phyloP scores from a whole-genome alignment of 2,888 invertebrate species.

The Synergus gifuensis region DNA sequence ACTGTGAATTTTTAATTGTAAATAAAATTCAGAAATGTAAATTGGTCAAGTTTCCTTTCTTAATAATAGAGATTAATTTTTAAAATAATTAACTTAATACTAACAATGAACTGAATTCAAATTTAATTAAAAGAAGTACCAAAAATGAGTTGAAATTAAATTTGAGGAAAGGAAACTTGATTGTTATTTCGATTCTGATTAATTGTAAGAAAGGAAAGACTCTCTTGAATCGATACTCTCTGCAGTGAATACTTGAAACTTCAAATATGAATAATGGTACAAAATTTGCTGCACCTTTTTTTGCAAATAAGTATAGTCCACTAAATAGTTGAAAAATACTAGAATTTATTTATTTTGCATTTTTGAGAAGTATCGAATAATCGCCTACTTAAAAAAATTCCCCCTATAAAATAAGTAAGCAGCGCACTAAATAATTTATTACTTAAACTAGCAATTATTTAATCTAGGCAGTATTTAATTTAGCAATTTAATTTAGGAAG shows the following conservation, averaged over 20 bases:
- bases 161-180: not conserved
- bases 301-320: conserved; percentile 43
- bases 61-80: not conserved
- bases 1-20: not conserved
- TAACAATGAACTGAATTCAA: not conserved
- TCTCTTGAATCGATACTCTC: conserved; percentile 26
- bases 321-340: conserved; percentile 40
- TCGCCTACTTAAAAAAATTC: conserved; percentile 2
- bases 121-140: not conserved
- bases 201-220: conserved; percentile 50
- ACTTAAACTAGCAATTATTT: not conserved
- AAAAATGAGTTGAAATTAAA: not conserved
- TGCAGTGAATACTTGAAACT: conserved; percentile 21
- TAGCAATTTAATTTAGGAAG: not conserved
- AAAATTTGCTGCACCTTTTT: conserved; percentile 30
- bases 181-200: conserved; percentile 31
- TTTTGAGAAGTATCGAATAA: not conserved
- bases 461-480: not conserved
- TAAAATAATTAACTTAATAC: not conserved
- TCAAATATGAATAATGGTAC: conserved; percentile 9
- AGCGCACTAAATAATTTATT: not conserved
- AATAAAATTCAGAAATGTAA: not conserved
- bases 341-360: conserved; percentile 18
- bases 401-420: not conserved
- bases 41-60: not conserved